Evolutionary conservation across 2,888 invertebrate species (phyloP), one percentile per base, ranked within the genome.

Genomic region (Crocallis elinguaria): DNA sequence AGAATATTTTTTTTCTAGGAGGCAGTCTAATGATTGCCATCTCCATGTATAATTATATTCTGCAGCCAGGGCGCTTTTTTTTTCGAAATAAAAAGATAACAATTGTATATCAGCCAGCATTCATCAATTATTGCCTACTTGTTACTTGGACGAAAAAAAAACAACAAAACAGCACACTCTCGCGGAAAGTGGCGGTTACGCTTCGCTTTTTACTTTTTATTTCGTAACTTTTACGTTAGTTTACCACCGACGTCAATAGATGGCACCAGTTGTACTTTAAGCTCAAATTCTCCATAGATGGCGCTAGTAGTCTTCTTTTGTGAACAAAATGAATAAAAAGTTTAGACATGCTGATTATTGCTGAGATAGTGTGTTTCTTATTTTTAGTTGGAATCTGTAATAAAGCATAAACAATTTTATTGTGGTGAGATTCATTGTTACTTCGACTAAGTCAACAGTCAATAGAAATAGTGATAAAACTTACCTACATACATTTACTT

Each of bases 81-180:
- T n/a, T n/a, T n/a, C n/a, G n/a, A n/a, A n/a, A n/a, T n/a, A 30
- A 17, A 33, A 43, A 43, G 14, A 33, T 9, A 43, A 23, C 14
- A 16, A 43, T 16, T 3, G n/a, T n/a, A n/a, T 19, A 29, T 3
- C 17, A 12, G 11, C 21, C 13, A 21, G 30, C 42, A 25, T 12
- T 13, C 13, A 19, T 25, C 25, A 25, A 25, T 2, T 3, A 12
- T n/a, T n/a, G 11, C 19, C 23, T 21, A n/a, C 8, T 16, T 38
- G 27, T 9, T 32, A 41, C 21, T 30, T 17, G n/a, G 21, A 17
- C 9, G 14, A 65, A 76, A 78, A 77, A 75, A 71, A 69, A 71
- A 73, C 75, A 79, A 78, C 71, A 77, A 72, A 75, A 72, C 70
- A 85, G 77, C 86, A 67, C 87, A 75, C 83, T 87, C 89, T 89